Conservation (phyloP, 1,140 invertebrate genomes). For the Drosophila jambulina region DNA sequence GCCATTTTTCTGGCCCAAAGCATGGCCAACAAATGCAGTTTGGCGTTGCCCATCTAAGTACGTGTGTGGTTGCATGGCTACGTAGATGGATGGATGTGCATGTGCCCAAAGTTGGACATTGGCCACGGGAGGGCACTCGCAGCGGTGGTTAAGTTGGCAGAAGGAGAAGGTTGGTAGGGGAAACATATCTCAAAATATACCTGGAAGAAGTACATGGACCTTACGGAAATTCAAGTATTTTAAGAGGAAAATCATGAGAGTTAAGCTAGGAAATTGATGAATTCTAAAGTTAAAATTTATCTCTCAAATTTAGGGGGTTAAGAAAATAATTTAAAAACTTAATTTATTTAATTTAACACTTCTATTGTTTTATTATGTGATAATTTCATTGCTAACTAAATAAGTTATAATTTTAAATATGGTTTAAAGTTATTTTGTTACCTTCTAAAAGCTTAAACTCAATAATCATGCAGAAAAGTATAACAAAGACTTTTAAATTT, state of each 20-base stretch:
- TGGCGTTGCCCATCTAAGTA: constrained; percentile 27
- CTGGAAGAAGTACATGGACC: not conserved
- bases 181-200: not conserved
- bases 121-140: constrained; percentile 24
- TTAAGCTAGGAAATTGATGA: too few species aligned
- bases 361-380: too few species aligned
- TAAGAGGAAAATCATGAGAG: not conserved
- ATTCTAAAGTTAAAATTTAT: too few species aligned
- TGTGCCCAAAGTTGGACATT: constrained; percentile 38
- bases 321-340: too few species aligned
- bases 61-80: not conserved
- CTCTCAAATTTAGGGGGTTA: too few species aligned
- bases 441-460: too few species aligned
- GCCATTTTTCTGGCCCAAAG: constrained; percentile 43
- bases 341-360: too few species aligned
- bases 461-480: too few species aligned
- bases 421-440: too few species aligned
- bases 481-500: too few species aligned
- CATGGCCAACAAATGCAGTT: constrained; percentile 13
- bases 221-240: not conserved
- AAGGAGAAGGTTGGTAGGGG: not conserved
- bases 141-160: not conserved
- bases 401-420: too few species aligned
- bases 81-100: not conserved
- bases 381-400: too few species aligned